Evolutionary conservation across 2,888 invertebrate species (phyloP), one percentile per base, ranked within the genome.

Genomic region (Pollenia angustigena): DNA sequence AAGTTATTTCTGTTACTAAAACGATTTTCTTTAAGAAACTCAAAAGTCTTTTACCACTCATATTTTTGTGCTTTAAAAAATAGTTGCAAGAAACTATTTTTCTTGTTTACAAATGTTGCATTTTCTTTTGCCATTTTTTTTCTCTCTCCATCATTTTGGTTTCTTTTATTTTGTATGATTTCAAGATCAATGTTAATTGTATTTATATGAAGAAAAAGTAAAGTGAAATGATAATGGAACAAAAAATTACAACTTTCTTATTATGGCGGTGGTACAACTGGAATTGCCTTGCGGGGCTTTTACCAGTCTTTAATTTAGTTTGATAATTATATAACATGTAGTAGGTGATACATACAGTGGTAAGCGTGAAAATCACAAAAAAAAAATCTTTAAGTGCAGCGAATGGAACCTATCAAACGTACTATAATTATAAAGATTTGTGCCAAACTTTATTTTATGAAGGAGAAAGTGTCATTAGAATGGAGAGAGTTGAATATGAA

Each of bases 151-250:
- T 62, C n/a, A 32, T 75, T 50, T 50, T 56, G 18, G 23, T 66
- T 32, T 32, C 18, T 50, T 52, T 58, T 56, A 12, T 68, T 76
- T 66, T 68, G 32, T 54, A 66, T 40, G 14, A 68, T 81, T 81
- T 81, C 81, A 81, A 81, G 81, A 81, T 81, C 81, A 81, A 81
- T 81, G 81, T 81, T 81, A 81, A 44, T 68, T 60, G 66, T 10
- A 75, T n/a, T n/a, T n/a, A n/a, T 8, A 66, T 16, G 16, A 40
- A 32, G 32, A 32, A 32, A 62, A 81, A 64, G 50, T 54, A 32
- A 83, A 78, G 64, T 71, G 69, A 83, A 78, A 56, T 58, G 71
- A 71, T 62, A 62, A 76, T 76, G 64, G 40, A 64, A 2, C 1
- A 71, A 78, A 6, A 54, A 64, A 83, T n/a, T 52, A 72, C 76